A percentile compares a stretch with the other conserved stretches of the same genome.
Conservation (phyloP, 2,797 vertebrate genomes). For the Coracias cyanogaster region DNA sequence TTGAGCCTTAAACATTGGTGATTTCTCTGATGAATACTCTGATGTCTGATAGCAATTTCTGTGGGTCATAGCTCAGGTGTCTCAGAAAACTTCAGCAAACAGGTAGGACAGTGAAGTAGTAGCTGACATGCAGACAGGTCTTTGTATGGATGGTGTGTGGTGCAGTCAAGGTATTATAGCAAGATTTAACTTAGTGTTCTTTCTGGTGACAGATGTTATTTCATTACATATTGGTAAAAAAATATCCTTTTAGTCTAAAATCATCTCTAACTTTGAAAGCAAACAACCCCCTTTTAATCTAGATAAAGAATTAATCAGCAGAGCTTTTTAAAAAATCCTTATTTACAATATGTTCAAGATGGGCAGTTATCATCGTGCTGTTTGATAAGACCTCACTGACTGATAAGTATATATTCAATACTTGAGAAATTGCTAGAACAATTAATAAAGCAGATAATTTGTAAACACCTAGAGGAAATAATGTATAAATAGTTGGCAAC, state of each 20-base stretch:
- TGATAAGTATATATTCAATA: not conserved
- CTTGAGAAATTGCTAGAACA: conserved; percentile 14
- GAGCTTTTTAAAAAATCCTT: not conserved
- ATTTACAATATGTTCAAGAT: not conserved
- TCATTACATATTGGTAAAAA: not conserved
- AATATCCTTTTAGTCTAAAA: not conserved
- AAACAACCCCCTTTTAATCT: not conserved
- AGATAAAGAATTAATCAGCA: not conserved
- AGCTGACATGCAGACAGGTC: not conserved
- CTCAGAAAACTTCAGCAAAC: not conserved
- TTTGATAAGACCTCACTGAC: not conserved
- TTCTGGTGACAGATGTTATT: not conserved
- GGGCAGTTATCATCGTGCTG: not conserved
- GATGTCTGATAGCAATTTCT: not conserved
- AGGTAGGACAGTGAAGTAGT: not conserved
- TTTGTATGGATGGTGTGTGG: not conserved
- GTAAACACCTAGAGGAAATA: conserved; percentile 44
- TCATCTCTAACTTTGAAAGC: not conserved
- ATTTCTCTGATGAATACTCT: not conserved
- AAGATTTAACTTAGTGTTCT: not conserved
- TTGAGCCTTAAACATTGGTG: not conserved
- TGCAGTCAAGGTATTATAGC: not conserved
- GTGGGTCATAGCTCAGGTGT: not conserved
- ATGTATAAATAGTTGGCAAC: conserved; percentile 38
- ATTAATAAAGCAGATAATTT: conserved; percentile 57